phyloP scores from a whole-genome alignment of 2,888 invertebrate species.

The Bhutanitis thaidina region DNA sequence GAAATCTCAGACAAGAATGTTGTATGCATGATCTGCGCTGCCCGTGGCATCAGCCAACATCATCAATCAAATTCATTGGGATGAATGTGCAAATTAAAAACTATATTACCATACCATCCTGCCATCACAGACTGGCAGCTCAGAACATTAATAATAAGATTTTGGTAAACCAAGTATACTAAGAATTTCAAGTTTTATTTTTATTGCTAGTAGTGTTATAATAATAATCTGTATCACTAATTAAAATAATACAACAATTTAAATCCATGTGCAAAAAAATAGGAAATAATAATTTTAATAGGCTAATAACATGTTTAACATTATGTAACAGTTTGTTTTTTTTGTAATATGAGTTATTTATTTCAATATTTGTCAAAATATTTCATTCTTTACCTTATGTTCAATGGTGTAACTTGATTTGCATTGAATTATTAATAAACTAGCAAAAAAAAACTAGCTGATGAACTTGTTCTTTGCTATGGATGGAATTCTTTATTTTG shows the following conservation, averaged over 20 bases:
- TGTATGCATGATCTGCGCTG: conserved; percentile 33
- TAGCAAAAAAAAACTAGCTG: neutral
- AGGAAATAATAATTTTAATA: conserved; percentile 31
- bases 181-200: conserved; percentile 18
- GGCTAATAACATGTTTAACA: conserved; percentile 26
- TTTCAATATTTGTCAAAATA: conserved; percentile 38
- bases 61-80: conserved; percentile 66
- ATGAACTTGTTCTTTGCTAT: too few relatives aligned
- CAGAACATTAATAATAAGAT: conserved; percentile 23
- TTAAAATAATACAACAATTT: conserved; percentile 8
- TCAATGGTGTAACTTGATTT: neutral
- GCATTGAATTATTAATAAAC: conserved; percentile 5
- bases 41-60: conserved; percentile 37
- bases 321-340: conserved; percentile 22
- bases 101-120: conserved; percentile 35
- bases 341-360: conserved; percentile 23
- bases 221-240: conserved; percentile 15
- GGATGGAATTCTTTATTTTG: too few relatives aligned
- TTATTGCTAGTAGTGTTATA: conserved; percentile 20
- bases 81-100: conserved; percentile 41
- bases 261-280: conserved; percentile 27
- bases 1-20: conserved; percentile 48
- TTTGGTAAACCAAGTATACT: conserved; percentile 26
- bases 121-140: conserved; percentile 25
- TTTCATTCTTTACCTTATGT: neutral